Evolutionary conservation across 2,888 invertebrate species (phyloP).

Genomic region (Villa cingulata): DNA sequence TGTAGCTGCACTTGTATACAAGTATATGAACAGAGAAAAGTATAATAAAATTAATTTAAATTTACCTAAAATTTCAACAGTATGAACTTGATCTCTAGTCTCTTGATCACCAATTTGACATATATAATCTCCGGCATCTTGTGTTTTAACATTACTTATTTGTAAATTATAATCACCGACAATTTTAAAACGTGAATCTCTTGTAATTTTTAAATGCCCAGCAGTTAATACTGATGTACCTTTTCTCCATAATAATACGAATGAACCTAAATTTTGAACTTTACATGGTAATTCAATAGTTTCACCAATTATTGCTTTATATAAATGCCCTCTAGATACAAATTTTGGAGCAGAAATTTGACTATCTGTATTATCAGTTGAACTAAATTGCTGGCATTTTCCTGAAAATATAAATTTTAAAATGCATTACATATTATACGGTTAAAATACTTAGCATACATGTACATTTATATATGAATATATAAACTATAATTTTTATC

Average conservation of each 20-base stretch:
- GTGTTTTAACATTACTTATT: constrained; percentile 54
- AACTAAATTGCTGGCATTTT: constrained; percentile 14
- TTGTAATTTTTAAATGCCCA: constrained; percentile 54
- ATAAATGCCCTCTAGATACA: constrained; percentile 59
- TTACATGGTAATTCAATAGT: constrained; percentile 64
- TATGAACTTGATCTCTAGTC: constrained; percentile 55
- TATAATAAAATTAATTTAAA: no score
- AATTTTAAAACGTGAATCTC: constrained; percentile 51
- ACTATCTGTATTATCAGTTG: constrained; percentile 13
- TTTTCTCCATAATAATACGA: constrained; percentile 53
- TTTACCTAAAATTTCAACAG: constrained; percentile 49
- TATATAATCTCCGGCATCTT: constrained; percentile 58
- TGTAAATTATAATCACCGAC: constrained; percentile 57
- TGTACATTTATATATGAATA: no score
- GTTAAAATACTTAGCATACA: no score
- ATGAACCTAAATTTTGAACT: constrained; percentile 57
- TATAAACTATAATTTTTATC: no score
- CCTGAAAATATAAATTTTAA: constrained; percentile 9
- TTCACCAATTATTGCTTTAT: constrained; percentile 64
- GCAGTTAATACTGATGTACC: constrained; percentile 57
- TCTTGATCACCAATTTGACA: constrained; percentile 60
- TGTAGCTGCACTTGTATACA: no score
- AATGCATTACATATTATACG: no score
- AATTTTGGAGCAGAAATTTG: constrained; percentile 47
- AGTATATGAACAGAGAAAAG: no score